These are phyloP conservation scores for Microtus pennsylvanicus DNA, from an alignment of 2,113 vertebrate species.

Conservation along the genomic window DNA sequence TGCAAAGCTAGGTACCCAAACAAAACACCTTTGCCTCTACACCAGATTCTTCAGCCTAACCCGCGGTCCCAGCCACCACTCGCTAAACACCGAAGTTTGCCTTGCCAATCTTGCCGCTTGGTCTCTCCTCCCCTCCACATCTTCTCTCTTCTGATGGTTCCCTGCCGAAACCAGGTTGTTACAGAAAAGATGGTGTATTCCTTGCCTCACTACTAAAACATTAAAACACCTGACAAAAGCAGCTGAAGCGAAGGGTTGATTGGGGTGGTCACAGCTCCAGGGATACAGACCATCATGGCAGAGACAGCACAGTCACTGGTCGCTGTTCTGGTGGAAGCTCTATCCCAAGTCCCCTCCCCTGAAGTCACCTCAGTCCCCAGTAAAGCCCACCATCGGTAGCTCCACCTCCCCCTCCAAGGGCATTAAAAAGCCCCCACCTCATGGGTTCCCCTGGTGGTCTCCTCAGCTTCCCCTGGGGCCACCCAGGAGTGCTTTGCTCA, in stretches of 20 bases:
- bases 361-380: too few species aligned
- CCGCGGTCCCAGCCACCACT: neutral
- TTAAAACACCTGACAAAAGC: neutral
- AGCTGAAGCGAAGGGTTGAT: neutral
- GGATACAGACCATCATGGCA: neutral
- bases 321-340: too few species aligned
- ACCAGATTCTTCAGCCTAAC: neutral
- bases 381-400: too few species aligned
- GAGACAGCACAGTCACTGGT: neutral
- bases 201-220: accelerated
- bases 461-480: too few species aligned
- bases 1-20: neutral
- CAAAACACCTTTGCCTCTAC: neutral
- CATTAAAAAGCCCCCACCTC: too few species aligned
- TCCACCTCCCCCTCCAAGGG: too few species aligned
- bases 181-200: neutral
- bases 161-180: too few species aligned
- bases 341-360: too few species aligned
- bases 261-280: neutral
- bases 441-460: too few species aligned
- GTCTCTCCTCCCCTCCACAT: accelerated
- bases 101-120: neutral
- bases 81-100: accelerated
- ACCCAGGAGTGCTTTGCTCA: too few species aligned
- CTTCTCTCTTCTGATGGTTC: neutral